Conservation (phyloP, 2,888 invertebrate species). For the Catotricha subobsoleta region DNA sequence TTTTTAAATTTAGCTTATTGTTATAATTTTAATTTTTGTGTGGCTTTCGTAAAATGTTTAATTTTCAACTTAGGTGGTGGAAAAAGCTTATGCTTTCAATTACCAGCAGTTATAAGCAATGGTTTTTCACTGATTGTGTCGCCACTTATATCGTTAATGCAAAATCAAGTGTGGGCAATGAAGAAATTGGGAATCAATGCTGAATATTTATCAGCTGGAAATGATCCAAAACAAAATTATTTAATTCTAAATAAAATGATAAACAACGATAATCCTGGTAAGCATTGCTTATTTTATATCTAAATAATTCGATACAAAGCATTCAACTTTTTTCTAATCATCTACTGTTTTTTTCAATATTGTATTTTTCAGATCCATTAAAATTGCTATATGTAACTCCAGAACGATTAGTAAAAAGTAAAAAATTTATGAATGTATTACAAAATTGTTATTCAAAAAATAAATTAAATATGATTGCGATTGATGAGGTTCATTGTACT, state of each 20-base stretch:
- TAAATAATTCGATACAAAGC: neutral
- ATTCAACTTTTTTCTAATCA: too few relatives aligned
- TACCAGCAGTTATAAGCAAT: conserved; percentile 52
- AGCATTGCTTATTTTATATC: neutral
- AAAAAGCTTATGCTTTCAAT: conserved; percentile 77
- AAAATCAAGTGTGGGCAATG: conserved; percentile 31
- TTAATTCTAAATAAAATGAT: conserved; percentile 36
- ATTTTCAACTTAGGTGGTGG: too few relatives aligned
- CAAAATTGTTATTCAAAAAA: conserved; percentile 60
- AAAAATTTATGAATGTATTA: conserved; percentile 66
- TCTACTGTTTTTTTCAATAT: neutral
- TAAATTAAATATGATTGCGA: conserved; percentile 59
- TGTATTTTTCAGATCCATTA: conserved; percentile 28
- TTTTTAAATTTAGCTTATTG: too few relatives aligned
- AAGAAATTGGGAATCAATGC: conserved; percentile 44
- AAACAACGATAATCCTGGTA: conserved; percentile 26
- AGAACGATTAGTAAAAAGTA: conserved; percentile 72
- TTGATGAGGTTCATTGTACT: conserved; percentile 63
- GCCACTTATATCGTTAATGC: conserved; percentile 75
- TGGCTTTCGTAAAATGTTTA: too few relatives aligned
- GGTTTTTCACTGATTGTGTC: conserved; percentile 67
- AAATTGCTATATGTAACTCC: conserved; percentile 80
- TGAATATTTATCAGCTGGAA: conserved; percentile 46
- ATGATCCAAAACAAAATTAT: conserved; percentile 41
- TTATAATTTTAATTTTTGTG: too few relatives aligned